Base-by-base conservation (phyloP, 1,140 invertebrate species). In the Micrasema minimum region DNA sequence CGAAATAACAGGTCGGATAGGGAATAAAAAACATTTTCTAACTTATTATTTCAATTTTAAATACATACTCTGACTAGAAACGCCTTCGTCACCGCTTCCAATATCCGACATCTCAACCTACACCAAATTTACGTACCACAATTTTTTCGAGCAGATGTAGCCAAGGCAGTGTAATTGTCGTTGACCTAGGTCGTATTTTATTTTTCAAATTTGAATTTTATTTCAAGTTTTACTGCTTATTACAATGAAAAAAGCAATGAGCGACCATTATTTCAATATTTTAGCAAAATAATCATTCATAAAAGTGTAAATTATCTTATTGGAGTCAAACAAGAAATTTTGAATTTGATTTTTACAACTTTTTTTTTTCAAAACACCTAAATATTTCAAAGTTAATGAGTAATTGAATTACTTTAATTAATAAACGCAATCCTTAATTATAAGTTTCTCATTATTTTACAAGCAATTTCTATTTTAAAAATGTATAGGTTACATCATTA, bases 41-140 rank as follows among this genome's bases (percentile, higher is more conserved):
- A 72, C 59, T 69, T 78, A 76, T 53, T 70, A 76, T 75, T 74
- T 75, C 79, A 77, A 78, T 79, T 81, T 80, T 79, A 79, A 80
- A 83, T 84, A 88, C 88, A 85, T 87, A 90, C 88, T 89, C 87
- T 89, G 88, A 86, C 87, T 89, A 86, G 87, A 88, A 84, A 88
- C 87, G 79, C 87, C 88, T 80, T 90, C 88, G 87, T 90, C 88
- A 79, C 87, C 88, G 83, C 88, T 90, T 81, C 88, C 88, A 85
- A 89, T 86, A 87, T 90, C 88, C 82, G 88, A 90, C 88, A 90
- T 89, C 83, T 85, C 87, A 87, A 85, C 82, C 83, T 84, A 82
- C 82, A 84, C 85, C 82, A 80, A 83, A 80, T 80, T 82, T 48
- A 72, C 73, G 66, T 45, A 69, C 73, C 71, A 75, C 70, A 75